Evolutionary conservation across 2,797 vertebrate species (phyloP), one percentile per base, ranked within the genome.

Genomic region (Gymnocypris eckloni): DNA sequence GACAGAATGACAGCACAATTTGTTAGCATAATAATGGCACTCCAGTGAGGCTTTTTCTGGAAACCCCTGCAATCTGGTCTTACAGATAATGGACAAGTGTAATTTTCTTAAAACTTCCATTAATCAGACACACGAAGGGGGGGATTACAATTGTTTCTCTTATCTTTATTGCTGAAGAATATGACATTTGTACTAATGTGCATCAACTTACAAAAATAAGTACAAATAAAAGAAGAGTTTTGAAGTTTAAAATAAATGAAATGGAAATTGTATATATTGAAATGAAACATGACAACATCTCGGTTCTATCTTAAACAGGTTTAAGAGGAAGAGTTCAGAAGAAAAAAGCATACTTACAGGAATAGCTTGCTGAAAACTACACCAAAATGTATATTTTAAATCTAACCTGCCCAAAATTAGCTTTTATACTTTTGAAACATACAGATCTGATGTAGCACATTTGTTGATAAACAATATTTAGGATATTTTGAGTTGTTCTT

Each of bases 21-120:
- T 83, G 70, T 73, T 61, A 45, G 54, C 54, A 75, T 56, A 64
- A 64, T 83, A 83, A 83, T 50, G 41, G 25, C 22, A 75, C 7
- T 75, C 81, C 54, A 64, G 7, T 50, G 54, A 83, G 70, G 71
- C 69, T 59, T 73, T 82, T 72, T 82, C 9, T 37, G 25, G 54
- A 41, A 83, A 61, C 70, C 18, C 37, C 45, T 25, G 54, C 81
- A 75, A 33, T 75, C 71, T 83, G 81, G 81, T 37, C 4, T 75
- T 37, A 37, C 1, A 64, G 81, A 83, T 73, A 83, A 75, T 61
- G 18, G 81, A 75, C 54, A 82, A 82, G 67, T 56, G 41, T 50
- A 1, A n/a, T 64, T 75, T 37, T 61, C 25, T 67, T 22, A 6
- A 64, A 43, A 45, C 15, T 43, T 9, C 50, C 10, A 70, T 81